Conservation (phyloP, 2,888 invertebrate genomes). For the Serrognathus titanus region DNA sequence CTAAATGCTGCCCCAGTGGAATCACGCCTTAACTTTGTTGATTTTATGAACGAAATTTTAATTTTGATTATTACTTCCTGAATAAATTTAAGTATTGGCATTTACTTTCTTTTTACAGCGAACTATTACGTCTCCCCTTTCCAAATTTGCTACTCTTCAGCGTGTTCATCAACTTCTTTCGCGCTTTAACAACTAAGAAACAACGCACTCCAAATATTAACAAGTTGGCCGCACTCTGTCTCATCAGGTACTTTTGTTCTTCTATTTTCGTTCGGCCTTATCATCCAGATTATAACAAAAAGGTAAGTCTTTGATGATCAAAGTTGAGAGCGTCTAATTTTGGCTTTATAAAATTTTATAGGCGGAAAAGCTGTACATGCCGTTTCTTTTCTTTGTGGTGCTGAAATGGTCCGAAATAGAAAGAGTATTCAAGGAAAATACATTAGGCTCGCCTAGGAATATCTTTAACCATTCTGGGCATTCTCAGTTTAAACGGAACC, state of each 20-base stretch:
- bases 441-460: too few species aligned
- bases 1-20: too few species aligned
- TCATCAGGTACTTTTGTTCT: conserved; percentile 16
- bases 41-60: neutral
- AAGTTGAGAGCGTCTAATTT: too few species aligned
- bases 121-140: conserved; percentile 11
- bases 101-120: neutral
- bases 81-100: too few species aligned
- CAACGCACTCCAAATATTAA: conserved; percentile 4
- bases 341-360: neutral
- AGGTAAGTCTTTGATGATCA: conserved; percentile 3
- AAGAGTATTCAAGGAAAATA: neutral
- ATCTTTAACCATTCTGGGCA: too few species aligned
- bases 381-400: conserved; percentile 11
- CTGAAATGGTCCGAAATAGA: conserved; percentile 14
- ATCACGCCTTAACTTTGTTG: too few species aligned
- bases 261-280: conserved; percentile 14
- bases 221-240: conserved; percentile 7
- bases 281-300: conserved; percentile 8
- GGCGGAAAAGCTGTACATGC: conserved; percentile 14
- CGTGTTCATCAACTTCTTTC: conserved; percentile 12
- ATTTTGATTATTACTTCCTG: neutral
- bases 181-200: conserved; percentile 3
- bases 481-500: too few species aligned
- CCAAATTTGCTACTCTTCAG: conserved; percentile 11